Base-by-base conservation (phyloP, 1,140 invertebrate genomes). In the Arion vulgaris region DNA sequence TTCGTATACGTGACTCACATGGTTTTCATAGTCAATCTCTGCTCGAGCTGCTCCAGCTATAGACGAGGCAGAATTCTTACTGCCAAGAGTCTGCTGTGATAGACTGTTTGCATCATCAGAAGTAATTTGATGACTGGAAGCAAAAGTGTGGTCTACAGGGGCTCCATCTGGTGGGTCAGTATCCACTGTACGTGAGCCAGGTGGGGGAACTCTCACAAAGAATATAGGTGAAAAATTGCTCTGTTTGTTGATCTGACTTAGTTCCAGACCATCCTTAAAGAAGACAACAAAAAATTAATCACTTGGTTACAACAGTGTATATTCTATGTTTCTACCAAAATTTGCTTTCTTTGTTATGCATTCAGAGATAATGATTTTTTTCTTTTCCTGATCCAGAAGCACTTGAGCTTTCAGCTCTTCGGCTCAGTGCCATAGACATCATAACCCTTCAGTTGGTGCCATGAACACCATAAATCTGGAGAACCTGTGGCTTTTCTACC, bases 181-280 rank as follows among this genome's bases (percentile, higher is more conserved):
- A 68, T 87, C 85, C 17, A 85, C 72, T 36, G 84, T 86, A 53
- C 81, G 80, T 13, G 80, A 86, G 11, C 85, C 84, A 17, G 86
- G 84, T 7, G 85, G 84, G 28, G 88, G 84, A 38, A 91, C 88
- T 83, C 87, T 80, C 89, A 95, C 91, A 91, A 95, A 95, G 66
- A 95, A 92, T 72, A 95, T 92, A 9, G 94, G 93, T 78, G 93
- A 92, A 78, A 45, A 45, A 36, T 71, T 51, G 0, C 41, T 80
- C 39, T 36, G 32, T 41, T 71, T 71, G 39, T 66, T 45, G 15
- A 80, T n/a, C 78, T 71, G 41, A 36, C 78, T 71, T 4, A 71
- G 36, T 51, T 80, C 78, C 45, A 80, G 19, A 34, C 71, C 78
- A 49, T 80, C 62, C 62, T 51, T 1, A n/a, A 53, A 78, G 23